Conservation (phyloP, 1,140 invertebrate genomes). For the Argopecten irradians region DNA sequence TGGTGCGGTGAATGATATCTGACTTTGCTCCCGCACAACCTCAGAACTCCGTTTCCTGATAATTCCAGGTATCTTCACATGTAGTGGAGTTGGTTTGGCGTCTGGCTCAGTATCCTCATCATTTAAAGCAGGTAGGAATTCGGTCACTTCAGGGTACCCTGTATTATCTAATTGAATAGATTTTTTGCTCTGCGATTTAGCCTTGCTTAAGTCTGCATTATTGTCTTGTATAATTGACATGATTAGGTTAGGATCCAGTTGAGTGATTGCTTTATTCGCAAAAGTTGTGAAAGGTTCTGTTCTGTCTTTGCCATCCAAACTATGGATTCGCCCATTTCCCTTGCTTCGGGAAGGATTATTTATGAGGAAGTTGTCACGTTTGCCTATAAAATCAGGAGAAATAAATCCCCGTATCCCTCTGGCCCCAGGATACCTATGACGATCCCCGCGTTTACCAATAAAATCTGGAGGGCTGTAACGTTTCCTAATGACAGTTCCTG, state of each 20-base stretch:
- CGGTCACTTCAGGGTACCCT: not conserved
- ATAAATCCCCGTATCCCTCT: not conserved
- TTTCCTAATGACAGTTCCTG: too few relatives aligned
- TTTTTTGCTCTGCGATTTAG: not conserved
- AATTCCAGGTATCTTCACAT: not conserved
- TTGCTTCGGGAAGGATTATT: not conserved
- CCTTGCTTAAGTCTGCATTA: not conserved
- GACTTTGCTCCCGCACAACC: not conserved
- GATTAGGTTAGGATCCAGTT: not conserved
- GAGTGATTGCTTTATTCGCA: not conserved
- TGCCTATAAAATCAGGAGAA: not conserved
- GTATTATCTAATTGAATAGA: not conserved
- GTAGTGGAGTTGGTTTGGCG: not conserved
- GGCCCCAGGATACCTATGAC: not conserved
- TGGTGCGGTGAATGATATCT: not conserved
- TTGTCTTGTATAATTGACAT: not conserved
- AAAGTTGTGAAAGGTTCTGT: not conserved
- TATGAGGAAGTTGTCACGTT: not conserved
- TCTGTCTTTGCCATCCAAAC: not conserved
- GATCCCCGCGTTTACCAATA: not conserved
- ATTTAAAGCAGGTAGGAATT: not conserved
- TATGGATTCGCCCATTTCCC: not conserved
- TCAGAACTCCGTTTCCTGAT: not conserved
- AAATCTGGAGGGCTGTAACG: not conserved
- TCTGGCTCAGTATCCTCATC: not conserved